Percentiles rank a stretch among this genome's conserved stretches.
Evolutionary conservation across 2,797 vertebrate species (phyloP).

Genomic region (Malurus leucopterus): DNA sequence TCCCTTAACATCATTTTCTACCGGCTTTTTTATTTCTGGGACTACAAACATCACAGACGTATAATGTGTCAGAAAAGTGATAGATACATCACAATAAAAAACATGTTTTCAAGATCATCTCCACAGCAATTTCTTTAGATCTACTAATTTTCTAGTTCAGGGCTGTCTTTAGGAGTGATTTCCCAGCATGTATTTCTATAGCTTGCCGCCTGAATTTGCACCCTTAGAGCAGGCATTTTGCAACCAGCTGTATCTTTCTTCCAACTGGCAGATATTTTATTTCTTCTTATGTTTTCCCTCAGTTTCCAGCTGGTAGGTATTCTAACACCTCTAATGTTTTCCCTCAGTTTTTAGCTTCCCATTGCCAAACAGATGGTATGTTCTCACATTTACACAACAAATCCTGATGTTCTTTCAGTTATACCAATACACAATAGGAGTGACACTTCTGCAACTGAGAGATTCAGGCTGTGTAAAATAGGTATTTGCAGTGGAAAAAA

Average conservation of each 20-base stretch:
- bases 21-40: neutral
- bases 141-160: neutral
- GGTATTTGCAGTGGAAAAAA: neutral
- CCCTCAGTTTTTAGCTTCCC: slow-evolving; percentile 41
- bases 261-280: slow-evolving; percentile 42
- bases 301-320: slow-evolving; percentile 59
- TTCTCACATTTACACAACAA: slow-evolving; percentile 58
- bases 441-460: neutral
- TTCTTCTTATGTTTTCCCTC: slow-evolving; percentile 39
- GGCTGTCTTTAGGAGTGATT: neutral
- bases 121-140: neutral
- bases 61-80: neutral
- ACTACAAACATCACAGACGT: neutral
- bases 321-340: slow-evolving; percentile 55
- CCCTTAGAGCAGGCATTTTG: slow-evolving; percentile 28
- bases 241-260: slow-evolving; percentile 37
- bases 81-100: neutral
- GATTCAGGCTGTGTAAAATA: neutral
- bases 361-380: slow-evolving; percentile 56
- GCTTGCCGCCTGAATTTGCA: neutral
- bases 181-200: neutral
- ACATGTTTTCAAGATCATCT: neutral
- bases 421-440: slow-evolving; percentile 11
- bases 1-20: neutral
- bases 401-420: slow-evolving; percentile 44